Evolutionary conservation across 2,797 vertebrate genomes (phyloP), one percentile per base, ranked within the genome.

Genomic region (Iguana delicatissima): DNA sequence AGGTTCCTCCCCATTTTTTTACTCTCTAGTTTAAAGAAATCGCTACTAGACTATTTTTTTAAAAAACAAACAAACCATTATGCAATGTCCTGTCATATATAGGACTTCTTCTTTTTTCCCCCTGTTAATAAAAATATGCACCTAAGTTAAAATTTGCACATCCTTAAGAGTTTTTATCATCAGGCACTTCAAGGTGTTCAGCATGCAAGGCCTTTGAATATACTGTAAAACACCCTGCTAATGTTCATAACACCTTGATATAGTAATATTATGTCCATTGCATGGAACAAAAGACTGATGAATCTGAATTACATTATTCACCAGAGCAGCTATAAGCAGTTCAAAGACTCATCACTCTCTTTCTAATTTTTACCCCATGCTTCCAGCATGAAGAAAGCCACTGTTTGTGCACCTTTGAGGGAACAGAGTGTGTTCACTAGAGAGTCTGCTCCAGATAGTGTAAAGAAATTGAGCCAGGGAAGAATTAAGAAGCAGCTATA

Each of bases 1-100:
- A 52, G 87, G 88, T 88, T 90, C 90, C 89, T 93, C 95, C 92
- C 89, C 92, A 94, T 93, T 95, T 96, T 46, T 96, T 96, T 94
- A 91, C 87, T 57, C 32, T 94, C 89, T 90, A 93, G 94, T 93
- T 95, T 90, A 89, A 94, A 93, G 93, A 94, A 95, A 93, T 94
- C 90, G 92, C 88, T 94, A 87, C 92, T 93, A 91, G 80, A 89
- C 90, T 94, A 89, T 50, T 81, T 92, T 95, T 89, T 95, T 88
- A 42, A 42, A 42, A 42, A 42, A 46, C 3, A 46, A 93, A 83
- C 95, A 92, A 38, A 12, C 86, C 87, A 91, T 92, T 91, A 94
- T 94, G 94, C 90, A 93, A 62, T 55, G 91, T 83, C 74, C 90
- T 94, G 93, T 93, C 92, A 95, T 93, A 95, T 93, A 94, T 4